phyloP scores from a whole-genome alignment of 2,113 vertebrate genomes.

The Antechinus flavipes region DNA sequence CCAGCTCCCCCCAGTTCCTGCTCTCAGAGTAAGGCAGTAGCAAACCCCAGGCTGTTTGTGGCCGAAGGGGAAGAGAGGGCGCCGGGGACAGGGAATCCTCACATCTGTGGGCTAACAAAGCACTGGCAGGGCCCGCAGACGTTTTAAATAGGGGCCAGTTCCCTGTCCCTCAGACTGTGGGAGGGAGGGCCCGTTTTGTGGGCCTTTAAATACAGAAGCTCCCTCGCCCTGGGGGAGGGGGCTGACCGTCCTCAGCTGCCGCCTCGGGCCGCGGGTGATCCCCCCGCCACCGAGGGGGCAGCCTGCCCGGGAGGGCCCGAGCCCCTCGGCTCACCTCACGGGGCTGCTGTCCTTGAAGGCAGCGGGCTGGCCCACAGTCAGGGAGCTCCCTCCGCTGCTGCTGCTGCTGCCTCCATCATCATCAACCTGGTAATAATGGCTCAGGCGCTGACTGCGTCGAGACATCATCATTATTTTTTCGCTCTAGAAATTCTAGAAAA shows the following conservation, averaged over 20 bases:
- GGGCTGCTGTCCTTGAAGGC: constrained; percentile 78
- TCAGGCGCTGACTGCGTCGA: constrained; percentile 89
- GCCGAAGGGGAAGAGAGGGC: accelerated
- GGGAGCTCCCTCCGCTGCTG: constrained; percentile 80
- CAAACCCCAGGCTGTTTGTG: neutral
- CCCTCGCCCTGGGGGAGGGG: no score
- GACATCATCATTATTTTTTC: constrained; percentile 77
- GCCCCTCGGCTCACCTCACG: constrained; percentile 65
- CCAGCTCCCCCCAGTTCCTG: constrained; percentile 64
- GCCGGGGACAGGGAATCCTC: neutral
- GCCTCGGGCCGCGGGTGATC: neutral
- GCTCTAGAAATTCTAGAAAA: constrained; percentile 5
- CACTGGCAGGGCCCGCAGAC: no score
- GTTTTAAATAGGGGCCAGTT: no score
- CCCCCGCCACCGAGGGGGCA: neutral
- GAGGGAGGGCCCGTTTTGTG: no score
- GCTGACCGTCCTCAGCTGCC: no score
- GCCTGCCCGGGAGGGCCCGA: accelerated
- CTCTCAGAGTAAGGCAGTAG: neutral
- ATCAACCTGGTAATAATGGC: constrained; percentile 87
- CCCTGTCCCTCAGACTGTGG: no score
- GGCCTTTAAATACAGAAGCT: no score
- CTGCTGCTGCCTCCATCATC: constrained; percentile 87
- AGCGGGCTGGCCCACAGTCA: constrained; percentile 73
- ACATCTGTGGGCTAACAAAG: neutral